phyloP scores from a whole-genome alignment of 2,888 invertebrate species.

The Stegophylla sp. region DNA sequence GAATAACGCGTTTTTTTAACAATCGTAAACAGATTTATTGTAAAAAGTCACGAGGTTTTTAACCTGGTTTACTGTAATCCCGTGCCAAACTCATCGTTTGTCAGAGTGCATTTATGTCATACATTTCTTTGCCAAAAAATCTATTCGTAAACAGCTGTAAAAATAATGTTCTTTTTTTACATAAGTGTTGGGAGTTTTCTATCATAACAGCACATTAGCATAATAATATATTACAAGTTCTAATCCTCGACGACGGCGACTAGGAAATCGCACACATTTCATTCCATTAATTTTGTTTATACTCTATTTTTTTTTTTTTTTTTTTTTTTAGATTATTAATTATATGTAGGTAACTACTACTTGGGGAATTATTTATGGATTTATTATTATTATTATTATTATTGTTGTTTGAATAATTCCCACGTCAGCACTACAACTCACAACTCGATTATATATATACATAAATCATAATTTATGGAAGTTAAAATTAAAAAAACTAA shows the following conservation, averaged over 20 bases:
- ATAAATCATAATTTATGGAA: too few species aligned
- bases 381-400: too few species aligned
- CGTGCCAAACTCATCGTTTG: constrained; percentile 51
- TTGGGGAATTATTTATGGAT: too few species aligned
- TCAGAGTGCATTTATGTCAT: constrained; percentile 39
- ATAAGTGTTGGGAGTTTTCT: constrained; percentile 4
- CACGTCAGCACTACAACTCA: too few species aligned
- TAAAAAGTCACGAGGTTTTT: constrained; percentile 3
- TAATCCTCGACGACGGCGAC: neutral
- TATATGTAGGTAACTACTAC: neutral
- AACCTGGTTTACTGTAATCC: constrained; percentile 19
- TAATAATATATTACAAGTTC: neutral
- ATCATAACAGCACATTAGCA: constrained; percentile 21
- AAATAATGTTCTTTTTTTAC: constrained; percentile 53
- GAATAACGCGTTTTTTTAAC: neutral
- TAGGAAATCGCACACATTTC: neutral
- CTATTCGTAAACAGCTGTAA: constrained; percentile 44
- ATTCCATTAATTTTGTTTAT: constrained; percentile 32
- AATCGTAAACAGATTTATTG: constrained; percentile 25
- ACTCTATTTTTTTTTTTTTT: neutral
- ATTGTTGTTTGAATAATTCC: too few species aligned
- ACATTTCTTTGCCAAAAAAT: constrained; percentile 33
- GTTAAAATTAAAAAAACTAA: too few species aligned
- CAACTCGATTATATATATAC: too few species aligned
- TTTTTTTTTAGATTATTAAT: neutral